Evolutionary conservation across 2,797 vertebrate species (phyloP).

Genomic region (Xenops minutus): DNA sequence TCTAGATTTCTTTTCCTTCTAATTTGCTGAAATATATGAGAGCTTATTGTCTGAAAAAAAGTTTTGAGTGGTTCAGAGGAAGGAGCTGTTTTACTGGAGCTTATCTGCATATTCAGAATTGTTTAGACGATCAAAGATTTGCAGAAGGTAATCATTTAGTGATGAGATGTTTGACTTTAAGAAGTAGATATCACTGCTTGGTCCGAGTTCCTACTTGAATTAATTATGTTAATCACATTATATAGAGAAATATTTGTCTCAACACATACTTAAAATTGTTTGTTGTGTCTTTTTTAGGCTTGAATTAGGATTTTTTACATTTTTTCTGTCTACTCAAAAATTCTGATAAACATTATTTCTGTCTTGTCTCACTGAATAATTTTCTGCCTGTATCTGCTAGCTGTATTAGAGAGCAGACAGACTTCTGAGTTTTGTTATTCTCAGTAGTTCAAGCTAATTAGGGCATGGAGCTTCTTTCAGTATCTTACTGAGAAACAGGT

Average conservation of each 20-base stretch:
- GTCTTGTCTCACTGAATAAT: background rate
- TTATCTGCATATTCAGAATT: background rate
- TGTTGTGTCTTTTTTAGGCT: background rate
- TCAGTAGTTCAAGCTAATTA: background rate
- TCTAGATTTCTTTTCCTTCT: background rate
- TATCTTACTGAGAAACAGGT: background rate
- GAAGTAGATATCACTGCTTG: background rate
- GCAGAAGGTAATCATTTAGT: background rate
- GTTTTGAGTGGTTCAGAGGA: background rate
- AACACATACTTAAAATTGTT: background rate
- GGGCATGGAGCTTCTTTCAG: background rate
- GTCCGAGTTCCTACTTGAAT: background rate
- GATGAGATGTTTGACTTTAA: background rate
- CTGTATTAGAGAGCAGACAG: background rate
- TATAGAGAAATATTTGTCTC: background rate
- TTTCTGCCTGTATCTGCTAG: background rate
- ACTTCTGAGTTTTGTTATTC: background rate
- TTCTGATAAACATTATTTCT: background rate
- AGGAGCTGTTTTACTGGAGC: background rate
- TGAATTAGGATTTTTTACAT: background rate
- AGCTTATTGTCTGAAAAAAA: background rate
- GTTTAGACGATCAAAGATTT: background rate
- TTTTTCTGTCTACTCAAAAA: background rate
- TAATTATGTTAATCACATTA: background rate
- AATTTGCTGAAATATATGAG: background rate